Evolutionary conservation across 2,113 vertebrate species (phyloP), one percentile per base, ranked within the genome.

Genomic region (Otis tarda): DNA sequence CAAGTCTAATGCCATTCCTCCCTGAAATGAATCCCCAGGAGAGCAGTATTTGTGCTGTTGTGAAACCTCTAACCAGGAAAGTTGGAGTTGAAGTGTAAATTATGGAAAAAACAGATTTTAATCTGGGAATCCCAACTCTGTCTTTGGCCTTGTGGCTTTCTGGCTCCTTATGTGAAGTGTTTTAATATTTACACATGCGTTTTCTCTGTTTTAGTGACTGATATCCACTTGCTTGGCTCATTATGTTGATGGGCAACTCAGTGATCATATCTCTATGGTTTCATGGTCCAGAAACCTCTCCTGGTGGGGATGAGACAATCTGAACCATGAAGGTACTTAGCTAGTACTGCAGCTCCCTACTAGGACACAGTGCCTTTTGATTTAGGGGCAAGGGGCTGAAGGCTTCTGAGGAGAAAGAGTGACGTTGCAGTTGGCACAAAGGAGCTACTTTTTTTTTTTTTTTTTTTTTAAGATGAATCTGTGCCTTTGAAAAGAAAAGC

Each of bases 11-110:
- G 86, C 88, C 61, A 27, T 94, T 94, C 63, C 60, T 90, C 86
- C 76, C 79, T 83, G 87, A 95, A 93, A 59, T 78, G 60, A 95
- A 90, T 89, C 63, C 77, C 30, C 74, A 82, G 89, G 94, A 93
- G 61, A 89, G 31, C 89, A 59, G 53, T 68, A 78, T 76, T 68
- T 89, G 67, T 91, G 94, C 70, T 4, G 3, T 82, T 87, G 74
- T 70, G 74, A 94, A 84, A 55, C 61, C 81, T 94, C 69, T 52
- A 85, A 87, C 39, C 61, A 65, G 61, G 79, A 31, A 92, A 89
- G 45, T n/a, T 73, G 60, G 80, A 73, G 57, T 39, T 87, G 73
- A 78, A 83, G 65, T 39, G 69, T 87, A 61, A 90, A 84, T 94
- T 55, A 71, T 37, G 70, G 94, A 87, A 91, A 89, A 79, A 30